These are phyloP conservation scores for Ferrisia virgata DNA, from an alignment of 2,888 invertebrate genomes.

Conservation along the genomic window DNA sequence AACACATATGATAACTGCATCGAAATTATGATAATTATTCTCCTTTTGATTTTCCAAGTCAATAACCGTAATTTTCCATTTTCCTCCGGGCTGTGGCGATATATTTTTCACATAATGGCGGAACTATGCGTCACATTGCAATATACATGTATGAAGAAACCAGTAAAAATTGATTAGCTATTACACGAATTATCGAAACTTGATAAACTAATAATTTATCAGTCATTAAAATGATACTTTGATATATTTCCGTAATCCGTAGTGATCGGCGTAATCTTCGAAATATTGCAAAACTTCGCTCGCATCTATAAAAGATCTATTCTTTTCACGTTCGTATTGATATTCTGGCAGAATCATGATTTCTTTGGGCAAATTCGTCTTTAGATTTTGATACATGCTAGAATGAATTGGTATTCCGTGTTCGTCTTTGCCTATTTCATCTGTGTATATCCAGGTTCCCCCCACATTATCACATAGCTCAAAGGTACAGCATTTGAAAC, in stretches of 20 bases:
- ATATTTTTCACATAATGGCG: constrained; percentile 49
- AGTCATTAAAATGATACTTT: constrained; percentile 54
- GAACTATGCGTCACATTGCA: constrained; percentile 48
- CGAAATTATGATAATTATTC: constrained; percentile 58
- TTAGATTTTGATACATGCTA: constrained; percentile 86
- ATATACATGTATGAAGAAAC: no score
- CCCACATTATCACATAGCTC: constrained; percentile 75
- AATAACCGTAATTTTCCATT: constrained; percentile 58
- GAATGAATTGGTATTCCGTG: constrained; percentile 80
- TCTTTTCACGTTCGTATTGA: constrained; percentile 65
- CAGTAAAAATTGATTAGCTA: no score
- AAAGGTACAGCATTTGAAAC: constrained; percentile 64
- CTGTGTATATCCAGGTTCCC: constrained; percentile 88
- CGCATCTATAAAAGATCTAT: constrained; percentile 66
- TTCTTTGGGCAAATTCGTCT: constrained; percentile 88
- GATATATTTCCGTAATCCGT: constrained; percentile 61
- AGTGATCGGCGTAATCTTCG: constrained; percentile 64
- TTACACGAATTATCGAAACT: no score
- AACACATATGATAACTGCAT: constrained; percentile 67
- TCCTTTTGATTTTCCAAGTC: constrained; percentile 55
- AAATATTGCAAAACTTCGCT: constrained; percentile 68
- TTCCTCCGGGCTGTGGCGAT: constrained; percentile 50
- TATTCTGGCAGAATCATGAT: constrained; percentile 88
- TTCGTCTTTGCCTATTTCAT: constrained; percentile 68
- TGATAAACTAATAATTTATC: no score